Evolutionary conservation across 1,140 invertebrate genomes (phyloP), one percentile per base, ranked within the genome.

Genomic region (Araneus ventricosus): DNA sequence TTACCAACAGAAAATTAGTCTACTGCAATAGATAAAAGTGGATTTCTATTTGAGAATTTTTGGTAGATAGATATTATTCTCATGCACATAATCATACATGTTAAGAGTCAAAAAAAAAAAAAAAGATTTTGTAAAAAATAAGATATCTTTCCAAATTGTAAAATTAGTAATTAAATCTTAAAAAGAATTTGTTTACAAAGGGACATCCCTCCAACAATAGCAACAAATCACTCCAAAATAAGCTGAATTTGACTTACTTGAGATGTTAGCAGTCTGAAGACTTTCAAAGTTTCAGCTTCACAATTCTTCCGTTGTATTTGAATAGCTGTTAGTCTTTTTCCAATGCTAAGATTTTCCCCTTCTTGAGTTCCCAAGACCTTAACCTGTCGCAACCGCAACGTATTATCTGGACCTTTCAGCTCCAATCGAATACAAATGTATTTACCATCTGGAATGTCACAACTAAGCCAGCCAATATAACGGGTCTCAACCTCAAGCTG

Each of bases 231-330:
- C 1, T 52, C 17, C 45, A 52, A 52, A 52, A 52, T 52, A 52
- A 14, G 10, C 45, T 67, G 27, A 67, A 27, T 7, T 67, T n/a
- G 8, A 67, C 14, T 94, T 95, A 98, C 98, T 96, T 98, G 98
- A 94, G 98, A 97, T 0, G 98, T 99, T 8, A 99, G 97, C 1
- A 99, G 96, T n/a, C 98, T 96, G 95, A 99, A 99, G 0, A 99
- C 98, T 94, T 98, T 97, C 17, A 99, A 95, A 0, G 99, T 99
- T 96, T 99, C 98, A 22, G 97, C 96, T 96, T 99, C 98, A 94
- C 98, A 98, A 95, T 98, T 97, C 86, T 97, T 96, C 94, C 98
- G 98, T 91, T 98, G 97, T 52, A 98, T 97, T 75, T 93, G 93
- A 92, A 88, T 27, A 63, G 93, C 84, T 93, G 79, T 84, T 10